Conservation (phyloP, 2,797 vertebrate genomes). For the Mus minutoides region DNA sequence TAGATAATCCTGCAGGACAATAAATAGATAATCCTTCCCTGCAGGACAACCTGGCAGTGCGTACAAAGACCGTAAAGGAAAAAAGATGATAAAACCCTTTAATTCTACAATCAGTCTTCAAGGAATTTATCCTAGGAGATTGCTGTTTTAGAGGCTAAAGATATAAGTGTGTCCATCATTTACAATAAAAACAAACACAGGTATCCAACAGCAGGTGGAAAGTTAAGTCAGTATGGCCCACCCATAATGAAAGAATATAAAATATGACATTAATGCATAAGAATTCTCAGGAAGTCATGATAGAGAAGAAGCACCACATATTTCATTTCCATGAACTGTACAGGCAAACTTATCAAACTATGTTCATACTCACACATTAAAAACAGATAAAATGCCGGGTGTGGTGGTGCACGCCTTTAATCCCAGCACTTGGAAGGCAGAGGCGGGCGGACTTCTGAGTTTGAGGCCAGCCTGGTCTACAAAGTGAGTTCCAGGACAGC, state of each 20-base stretch:
- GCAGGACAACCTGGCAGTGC: neutral
- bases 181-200: slow-evolving; percentile 23
- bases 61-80: neutral
- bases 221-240: neutral
- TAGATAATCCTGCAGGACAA: neutral
- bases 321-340: neutral
- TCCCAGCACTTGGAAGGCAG: no score
- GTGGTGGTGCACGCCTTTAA: no score
- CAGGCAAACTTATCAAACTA: neutral
- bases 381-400: neutral
- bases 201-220: neutral
- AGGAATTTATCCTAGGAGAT: neutral
- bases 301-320: neutral
- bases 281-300: neutral
- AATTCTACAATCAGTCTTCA: neutral
- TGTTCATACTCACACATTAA: neutral
- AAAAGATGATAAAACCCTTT: neutral
- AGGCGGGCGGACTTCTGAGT: no score
- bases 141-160: neutral
- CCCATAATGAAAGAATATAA: neutral
- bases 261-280: neutral
- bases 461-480: no score
- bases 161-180: neutral
- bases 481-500: no score
- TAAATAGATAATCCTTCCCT: neutral